Evolutionary conservation across 2,888 invertebrate genomes (phyloP).

Genomic region (Euzophera pinguis): DNA sequence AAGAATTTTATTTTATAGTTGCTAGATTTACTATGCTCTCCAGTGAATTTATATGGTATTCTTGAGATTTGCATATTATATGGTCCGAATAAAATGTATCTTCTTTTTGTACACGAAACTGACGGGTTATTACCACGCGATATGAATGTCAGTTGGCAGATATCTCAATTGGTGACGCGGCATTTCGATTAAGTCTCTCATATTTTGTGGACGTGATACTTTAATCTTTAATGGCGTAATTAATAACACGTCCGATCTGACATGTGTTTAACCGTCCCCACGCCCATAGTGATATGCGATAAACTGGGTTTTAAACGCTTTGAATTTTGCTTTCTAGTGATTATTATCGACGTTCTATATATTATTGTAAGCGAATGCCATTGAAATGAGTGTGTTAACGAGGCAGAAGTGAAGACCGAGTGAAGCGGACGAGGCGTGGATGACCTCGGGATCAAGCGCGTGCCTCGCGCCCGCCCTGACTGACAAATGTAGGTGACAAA

Average conservation of each 20-base stretch:
- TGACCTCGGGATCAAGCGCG: conserved; percentile 58
- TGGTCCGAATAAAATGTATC: conserved; percentile 29
- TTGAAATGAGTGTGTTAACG: conserved; percentile 54
- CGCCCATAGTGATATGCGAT: conserved; percentile 23
- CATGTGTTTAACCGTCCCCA: conserved; percentile 25
- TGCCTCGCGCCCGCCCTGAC: conserved; percentile 37
- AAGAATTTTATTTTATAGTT: conserved; percentile 56
- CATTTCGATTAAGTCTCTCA: conserved; percentile 29
- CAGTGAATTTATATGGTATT: conserved; percentile 47
- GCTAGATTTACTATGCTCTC: conserved; percentile 54
- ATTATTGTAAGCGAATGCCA: conserved; percentile 38
- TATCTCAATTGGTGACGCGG: conserved; percentile 33
- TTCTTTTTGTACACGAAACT: conserved; percentile 18
- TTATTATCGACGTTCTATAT: conserved; percentile 27
- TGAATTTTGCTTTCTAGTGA: conserved; percentile 17
- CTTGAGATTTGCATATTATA: conserved; percentile 54
- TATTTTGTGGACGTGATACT: conserved; percentile 26
- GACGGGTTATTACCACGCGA: conserved; percentile 17
- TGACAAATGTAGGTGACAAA: conserved; percentile 51
- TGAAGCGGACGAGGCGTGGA: conserved; percentile 37
- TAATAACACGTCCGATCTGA: conserved; percentile 26
- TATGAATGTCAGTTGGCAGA: conserved; percentile 18
- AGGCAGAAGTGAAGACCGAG: conserved; percentile 49
- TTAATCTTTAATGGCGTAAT: conserved; percentile 27
- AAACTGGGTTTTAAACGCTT: conserved; percentile 22